Evolutionary conservation across 92 coral and sea anemone genomes (phyloP).

Genomic region (Epizoanthus stellaris): DNA sequence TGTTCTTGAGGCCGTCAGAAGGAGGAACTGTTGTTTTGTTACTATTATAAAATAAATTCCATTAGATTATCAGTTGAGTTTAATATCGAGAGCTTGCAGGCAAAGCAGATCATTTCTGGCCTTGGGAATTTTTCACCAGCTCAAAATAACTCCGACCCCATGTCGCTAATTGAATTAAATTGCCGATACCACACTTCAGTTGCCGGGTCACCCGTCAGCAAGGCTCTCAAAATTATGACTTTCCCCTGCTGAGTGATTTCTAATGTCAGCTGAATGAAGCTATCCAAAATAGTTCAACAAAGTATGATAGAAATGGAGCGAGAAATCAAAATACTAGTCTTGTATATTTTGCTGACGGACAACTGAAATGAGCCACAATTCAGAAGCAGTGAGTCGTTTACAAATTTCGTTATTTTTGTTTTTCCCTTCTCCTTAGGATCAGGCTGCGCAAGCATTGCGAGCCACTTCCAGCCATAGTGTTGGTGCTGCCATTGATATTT

Average conservation of each 20-base stretch:
- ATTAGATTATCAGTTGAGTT: neutral
- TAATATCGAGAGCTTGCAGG: neutral
- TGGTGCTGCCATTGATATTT: constrained; percentile 72
- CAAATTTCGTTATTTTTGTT: neutral
- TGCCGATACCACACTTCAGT: constrained; percentile 5
- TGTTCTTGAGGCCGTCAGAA: neutral
- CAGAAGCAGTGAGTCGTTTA: neutral
- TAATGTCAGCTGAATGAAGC: neutral
- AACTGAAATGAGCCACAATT: neutral
- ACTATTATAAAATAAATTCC: neutral
- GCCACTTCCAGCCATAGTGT: constrained; percentile 76
- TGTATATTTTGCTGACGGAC: neutral
- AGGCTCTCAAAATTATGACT: neutral
- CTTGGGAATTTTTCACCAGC: neutral
- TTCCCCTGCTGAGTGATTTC: constrained; percentile 9
- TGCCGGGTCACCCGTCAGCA: constrained; percentile 27
- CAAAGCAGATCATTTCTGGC: neutral
- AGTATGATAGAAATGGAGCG: neutral
- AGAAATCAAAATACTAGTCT: neutral
- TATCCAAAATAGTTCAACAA: neutral
- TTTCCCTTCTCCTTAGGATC: constrained; percentile 52
- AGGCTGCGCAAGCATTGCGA: constrained; percentile 72
- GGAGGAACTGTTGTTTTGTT: neutral
- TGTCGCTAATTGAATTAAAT: constrained; percentile 43
- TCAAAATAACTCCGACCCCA: constrained; percentile 40